Base-by-base conservation (phyloP, 2,888 invertebrate species). In the Melinaea menophilus region DNA sequence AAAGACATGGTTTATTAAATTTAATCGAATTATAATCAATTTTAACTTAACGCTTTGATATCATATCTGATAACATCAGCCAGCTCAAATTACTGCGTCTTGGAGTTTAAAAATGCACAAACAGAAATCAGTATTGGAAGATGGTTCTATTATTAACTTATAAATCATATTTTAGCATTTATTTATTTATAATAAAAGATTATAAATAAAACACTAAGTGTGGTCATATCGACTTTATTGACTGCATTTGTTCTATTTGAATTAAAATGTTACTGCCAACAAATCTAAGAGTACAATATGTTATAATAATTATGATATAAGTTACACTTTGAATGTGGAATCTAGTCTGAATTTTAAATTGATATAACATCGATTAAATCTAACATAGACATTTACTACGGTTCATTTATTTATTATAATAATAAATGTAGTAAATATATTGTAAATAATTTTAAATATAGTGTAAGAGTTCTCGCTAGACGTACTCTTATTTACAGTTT, bases 171-270 rank as follows among this genome's bases (percentile, higher is more conserved):
- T 41, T 9, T 41, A 41, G 7, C 3, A 41, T 41, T 31, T 11
- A 7, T 7, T 4, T 7, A 5, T 7, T 5, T 7, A 31, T 3
- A 7, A 31, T 31, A 31, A n/a, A n/a, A 54, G 56, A 31, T 56
- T 9, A 45, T 34, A 62, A 70, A 62, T 65, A 61, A 69, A 70
- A 71, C 67, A 66, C 58, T 62, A 31, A 47, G 48, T 56, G 35
- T n/a, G 64, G 48, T 65, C 56, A 58, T 55, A 66, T 60, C 63
- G 67, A 70, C 65, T 74, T 73, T 69, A 74, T 71, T 73, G 69
- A 71, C 62, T 70, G 70, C 60, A 65, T 68, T 71, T 69, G 65
- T 69, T 65, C 72, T 77, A 75, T 71, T 72, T 72, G 72, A 74
- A 70, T 73, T 71, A 73, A 71, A 70, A 72, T 69, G 70, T 70